These are phyloP conservation scores for Cygnus atratus DNA, from an alignment of 2,113 vertebrate genomes.

Conservation along the genomic window DNA sequence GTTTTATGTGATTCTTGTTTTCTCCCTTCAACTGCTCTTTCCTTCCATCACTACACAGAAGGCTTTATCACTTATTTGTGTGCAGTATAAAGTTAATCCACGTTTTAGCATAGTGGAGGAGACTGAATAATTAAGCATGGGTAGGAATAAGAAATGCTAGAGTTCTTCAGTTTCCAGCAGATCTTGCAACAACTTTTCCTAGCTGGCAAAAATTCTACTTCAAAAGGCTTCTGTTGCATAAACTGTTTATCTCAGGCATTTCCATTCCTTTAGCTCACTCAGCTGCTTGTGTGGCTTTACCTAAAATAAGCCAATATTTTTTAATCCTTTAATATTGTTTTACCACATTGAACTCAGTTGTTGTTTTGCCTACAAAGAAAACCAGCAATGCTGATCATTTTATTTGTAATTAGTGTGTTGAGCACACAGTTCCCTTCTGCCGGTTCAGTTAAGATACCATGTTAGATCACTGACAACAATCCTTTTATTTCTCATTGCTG, in stretches of 20 bases:
- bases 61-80: neutral
- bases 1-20: neutral
- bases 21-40: neutral
- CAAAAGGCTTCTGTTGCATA: neutral
- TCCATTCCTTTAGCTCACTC: neutral
- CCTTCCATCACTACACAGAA: neutral
- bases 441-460: neutral
- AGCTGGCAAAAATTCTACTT: neutral
- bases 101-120: neutral
- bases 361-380: neutral
- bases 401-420: neutral
- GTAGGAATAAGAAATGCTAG: neutral
- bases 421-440: neutral
- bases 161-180: neutral
- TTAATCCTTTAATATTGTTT: neutral
- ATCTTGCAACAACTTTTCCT: neutral
- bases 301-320: neutral
- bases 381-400: neutral
- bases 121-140: neutral
- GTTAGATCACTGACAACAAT: neutral
- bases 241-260: neutral
- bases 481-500: neutral
- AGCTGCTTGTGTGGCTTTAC: neutral
- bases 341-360: neutral
- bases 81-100: neutral